phyloP scores from a whole-genome alignment of 2,113 vertebrate genomes.

The Hylia prasina region DNA sequence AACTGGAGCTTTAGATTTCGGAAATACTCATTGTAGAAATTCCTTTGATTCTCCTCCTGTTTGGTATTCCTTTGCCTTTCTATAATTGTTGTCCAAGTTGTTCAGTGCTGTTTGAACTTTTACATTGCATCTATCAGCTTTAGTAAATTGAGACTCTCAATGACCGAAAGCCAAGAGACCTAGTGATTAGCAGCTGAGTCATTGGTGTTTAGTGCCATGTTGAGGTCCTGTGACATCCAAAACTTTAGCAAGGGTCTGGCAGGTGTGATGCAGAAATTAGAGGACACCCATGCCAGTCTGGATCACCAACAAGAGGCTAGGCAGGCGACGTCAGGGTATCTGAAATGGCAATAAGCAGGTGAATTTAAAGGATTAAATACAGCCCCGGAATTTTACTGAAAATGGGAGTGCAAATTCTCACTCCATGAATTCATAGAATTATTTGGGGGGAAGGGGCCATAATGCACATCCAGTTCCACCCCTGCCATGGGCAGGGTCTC shows the following conservation, averaged over 20 bases:
- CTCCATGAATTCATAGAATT: neutral
- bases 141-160: neutral
- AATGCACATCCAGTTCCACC: fast-evolving
- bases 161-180: neutral
- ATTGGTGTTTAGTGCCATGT: neutral
- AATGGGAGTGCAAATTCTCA: neutral
- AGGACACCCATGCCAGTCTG: neutral
- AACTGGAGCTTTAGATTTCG: neutral
- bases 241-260: neutral
- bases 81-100: neutral
- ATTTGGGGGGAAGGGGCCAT: neutral
- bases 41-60: neutral
- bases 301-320: neutral
- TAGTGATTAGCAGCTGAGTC: neutral
- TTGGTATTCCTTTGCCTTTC: neutral
- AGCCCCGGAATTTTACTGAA: neutral
- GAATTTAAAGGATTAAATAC: neutral
- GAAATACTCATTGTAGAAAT: neutral
- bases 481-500: neutral
- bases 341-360: neutral
- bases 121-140: neutral
- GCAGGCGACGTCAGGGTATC: neutral
- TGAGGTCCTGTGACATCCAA: neutral
- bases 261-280: neutral
- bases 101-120: neutral